Conservation (phyloP, 2,113 vertebrate species). For the Ptilonorhynchus violaceus region DNA sequence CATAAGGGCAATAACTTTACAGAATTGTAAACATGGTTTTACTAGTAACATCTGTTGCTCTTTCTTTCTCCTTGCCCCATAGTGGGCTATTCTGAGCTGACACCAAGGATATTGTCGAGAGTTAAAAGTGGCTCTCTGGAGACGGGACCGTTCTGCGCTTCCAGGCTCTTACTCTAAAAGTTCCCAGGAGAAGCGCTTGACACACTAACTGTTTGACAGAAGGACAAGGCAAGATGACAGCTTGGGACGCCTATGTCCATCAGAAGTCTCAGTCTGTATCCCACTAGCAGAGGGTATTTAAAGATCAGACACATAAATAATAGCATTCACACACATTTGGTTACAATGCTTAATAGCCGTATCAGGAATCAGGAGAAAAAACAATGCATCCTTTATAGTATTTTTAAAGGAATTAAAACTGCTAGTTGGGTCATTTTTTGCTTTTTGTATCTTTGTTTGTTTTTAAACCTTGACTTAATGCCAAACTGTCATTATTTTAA, state of each 20-base stretch:
- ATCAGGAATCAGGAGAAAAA: conserved; percentile 33
- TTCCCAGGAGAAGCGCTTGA: conserved; percentile 71
- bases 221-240: conserved; percentile 65
- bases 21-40: conserved; percentile 79
- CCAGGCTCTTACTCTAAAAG: conserved; percentile 24
- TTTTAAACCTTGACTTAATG: not conserved
- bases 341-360: conserved; percentile 25
- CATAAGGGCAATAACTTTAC: conserved; percentile 53
- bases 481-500: not conserved
- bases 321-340: conserved; percentile 29
- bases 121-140: conserved; percentile 78
- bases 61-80: conserved; percentile 77
- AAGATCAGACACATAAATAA: conserved; percentile 56
- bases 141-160: conserved; percentile 40
- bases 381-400: conserved; percentile 5
- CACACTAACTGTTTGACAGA: conserved; percentile 64
- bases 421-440: not conserved
- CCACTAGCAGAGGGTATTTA: conserved; percentile 55
- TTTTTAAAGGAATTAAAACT: not conserved
- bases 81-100: conserved; percentile 77
- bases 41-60: conserved; percentile 84
- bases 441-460: not conserved
- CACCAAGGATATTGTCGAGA: conserved; percentile 72
- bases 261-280: conserved; percentile 47
- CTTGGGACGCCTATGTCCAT: conserved; percentile 31